Percentiles rank a stretch among this genome's conserved stretches.
Conservation (phyloP, 1,140 invertebrate genomes). For the Drosophila melanica region DNA sequence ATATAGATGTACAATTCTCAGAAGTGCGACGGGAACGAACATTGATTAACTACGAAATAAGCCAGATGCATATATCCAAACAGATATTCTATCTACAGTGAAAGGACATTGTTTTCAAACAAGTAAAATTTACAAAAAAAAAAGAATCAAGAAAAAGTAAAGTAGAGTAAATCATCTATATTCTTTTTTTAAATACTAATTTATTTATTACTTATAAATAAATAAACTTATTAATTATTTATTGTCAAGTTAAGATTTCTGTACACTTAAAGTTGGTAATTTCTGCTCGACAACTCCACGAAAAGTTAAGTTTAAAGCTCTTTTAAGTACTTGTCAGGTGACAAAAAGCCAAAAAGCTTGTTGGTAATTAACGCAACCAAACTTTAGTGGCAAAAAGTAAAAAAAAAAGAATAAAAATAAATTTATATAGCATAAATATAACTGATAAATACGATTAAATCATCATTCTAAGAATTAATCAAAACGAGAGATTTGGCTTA, state of each 20-base stretch:
- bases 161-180: too few species aligned
- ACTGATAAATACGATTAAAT: not conserved
- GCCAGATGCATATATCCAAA: too few species aligned
- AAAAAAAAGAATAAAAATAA: not conserved
- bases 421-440: not conserved
- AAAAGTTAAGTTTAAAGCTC: constrained; percentile 24
- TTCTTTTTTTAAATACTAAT: too few species aligned
- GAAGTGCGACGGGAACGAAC: too few species aligned
- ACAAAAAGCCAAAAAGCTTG: constrained; percentile 19
- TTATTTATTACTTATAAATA: too few species aligned
- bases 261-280: not conserved
- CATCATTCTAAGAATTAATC: not conserved
- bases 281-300: not conserved
- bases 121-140: too few species aligned
- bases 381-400: constrained; percentile 3
- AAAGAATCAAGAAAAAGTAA: too few species aligned
- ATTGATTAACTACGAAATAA: not conserved
- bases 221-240: too few species aligned
- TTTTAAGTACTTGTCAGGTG: constrained; percentile 26
- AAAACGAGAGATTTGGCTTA: too few species aligned
- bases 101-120: too few species aligned
- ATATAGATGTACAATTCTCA: not conserved
- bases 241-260: not conserved
- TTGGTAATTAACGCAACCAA: constrained; percentile 15
- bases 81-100: too few species aligned